Evolutionary conservation across 2,797 vertebrate species (phyloP).

Genomic region (Nyctibius grandis): DNA sequence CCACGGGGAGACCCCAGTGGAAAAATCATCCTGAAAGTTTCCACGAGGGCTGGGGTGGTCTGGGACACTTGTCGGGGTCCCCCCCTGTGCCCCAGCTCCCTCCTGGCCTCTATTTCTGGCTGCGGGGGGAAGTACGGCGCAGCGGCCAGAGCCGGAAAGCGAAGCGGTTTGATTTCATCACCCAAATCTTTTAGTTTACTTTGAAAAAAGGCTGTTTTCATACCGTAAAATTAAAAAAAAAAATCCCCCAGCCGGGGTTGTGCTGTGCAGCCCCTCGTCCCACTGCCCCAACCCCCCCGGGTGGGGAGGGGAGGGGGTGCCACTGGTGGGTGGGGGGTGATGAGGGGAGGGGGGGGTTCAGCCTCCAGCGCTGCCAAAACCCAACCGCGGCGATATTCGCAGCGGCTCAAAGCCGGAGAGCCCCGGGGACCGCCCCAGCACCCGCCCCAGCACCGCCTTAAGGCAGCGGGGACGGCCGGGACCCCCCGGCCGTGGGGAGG

Average conservation of each 20-base stretch:
- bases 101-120: background rate
- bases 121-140: background rate
- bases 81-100: background rate
- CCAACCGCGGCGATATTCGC: background rate
- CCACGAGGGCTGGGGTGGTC: background rate
- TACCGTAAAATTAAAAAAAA: background rate
- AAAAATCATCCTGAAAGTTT: background rate
- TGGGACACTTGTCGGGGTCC: background rate
- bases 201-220: background rate
- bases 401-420: background rate
- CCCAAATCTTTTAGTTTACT: background rate
- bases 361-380: background rate
- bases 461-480: background rate
- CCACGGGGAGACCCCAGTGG: rapidly evolving
- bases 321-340: background rate
- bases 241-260: background rate
- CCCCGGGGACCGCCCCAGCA: background rate
- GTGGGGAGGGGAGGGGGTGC: background rate
- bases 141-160: background rate
- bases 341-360: background rate
- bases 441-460: background rate
- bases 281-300: background rate
- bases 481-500: background rate
- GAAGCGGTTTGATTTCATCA: background rate
- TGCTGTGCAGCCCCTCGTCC: background rate